Evolutionary conservation across 2,797 vertebrate genomes (phyloP).

Genomic region (Ibycter americanus): DNA sequence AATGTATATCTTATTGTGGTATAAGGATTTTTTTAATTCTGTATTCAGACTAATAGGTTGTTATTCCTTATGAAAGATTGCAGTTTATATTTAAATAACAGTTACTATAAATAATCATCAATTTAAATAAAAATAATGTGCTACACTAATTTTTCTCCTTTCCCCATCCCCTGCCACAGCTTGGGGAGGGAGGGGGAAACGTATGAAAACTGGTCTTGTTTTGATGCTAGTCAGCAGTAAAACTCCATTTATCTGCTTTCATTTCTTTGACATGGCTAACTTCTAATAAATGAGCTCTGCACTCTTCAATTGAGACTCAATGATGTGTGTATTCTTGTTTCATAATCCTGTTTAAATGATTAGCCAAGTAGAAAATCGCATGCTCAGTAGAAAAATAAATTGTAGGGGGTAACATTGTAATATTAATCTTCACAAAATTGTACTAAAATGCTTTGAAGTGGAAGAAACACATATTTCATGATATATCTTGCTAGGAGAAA

Average conservation of each 20-base stretch:
- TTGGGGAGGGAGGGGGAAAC: accelerated
- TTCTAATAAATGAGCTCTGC: not conserved
- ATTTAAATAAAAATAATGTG: not conserved
- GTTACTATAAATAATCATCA: not conserved
- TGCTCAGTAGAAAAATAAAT: not conserved
- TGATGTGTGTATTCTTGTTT: conserved; percentile 9
- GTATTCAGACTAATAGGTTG: not conserved
- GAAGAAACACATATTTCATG: not conserved
- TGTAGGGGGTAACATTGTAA: not conserved
- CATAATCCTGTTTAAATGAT: not conserved
- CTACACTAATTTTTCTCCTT: not conserved
- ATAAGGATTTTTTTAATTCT: not conserved
- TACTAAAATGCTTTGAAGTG: not conserved
- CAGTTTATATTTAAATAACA: not conserved
- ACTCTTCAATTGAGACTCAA: not conserved
- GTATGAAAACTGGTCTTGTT: not conserved
- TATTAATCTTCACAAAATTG: not conserved
- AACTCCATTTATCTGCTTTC: not conserved
- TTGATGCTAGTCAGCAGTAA: not conserved
- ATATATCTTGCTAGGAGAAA: not conserved
- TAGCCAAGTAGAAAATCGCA: conserved; percentile 34
- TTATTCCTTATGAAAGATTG: not conserved
- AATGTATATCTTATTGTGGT: not conserved
- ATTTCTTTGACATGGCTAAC: not conserved
- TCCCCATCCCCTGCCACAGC: not conserved